Percentiles rank a stretch among this genome's conserved stretches.
phyloP scores from a whole-genome alignment of 2,113 vertebrate species.

The Leptosomus discolor region DNA sequence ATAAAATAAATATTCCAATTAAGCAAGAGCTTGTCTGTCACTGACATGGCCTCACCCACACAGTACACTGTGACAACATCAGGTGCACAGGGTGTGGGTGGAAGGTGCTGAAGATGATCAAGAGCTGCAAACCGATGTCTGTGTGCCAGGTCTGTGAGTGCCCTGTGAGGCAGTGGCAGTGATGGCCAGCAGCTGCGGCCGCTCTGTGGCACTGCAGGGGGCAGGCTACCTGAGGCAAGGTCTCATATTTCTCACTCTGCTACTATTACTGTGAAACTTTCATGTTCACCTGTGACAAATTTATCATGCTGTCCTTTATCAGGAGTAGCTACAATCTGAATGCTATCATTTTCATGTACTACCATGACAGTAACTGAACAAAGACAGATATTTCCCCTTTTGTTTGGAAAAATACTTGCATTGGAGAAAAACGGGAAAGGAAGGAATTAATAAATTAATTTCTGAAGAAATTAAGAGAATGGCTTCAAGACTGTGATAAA shows the following conservation, averaged over 20 bases:
- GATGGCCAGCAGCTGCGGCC: not conserved
- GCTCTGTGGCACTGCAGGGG: not conserved
- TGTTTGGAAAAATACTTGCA: not conserved
- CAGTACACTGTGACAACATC: not conserved
- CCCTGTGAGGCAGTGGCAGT: rapidly evolving
- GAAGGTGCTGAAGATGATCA: rapidly evolving
- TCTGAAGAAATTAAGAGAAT: not conserved
- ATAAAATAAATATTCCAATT: not conserved
- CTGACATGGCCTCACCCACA: not conserved
- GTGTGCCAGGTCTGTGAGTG: not conserved
- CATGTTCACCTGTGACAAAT: not conserved
- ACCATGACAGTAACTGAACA: not conserved
- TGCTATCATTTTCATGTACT: not conserved
- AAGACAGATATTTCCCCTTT: not conserved
- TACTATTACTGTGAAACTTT: not conserved
- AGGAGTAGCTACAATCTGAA: not conserved
- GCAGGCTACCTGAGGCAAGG: not conserved
- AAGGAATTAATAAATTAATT: no score
- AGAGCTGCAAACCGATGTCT: not conserved
- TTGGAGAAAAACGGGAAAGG: not conserved
- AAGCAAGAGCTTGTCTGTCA: not conserved
- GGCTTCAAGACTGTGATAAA: not conserved
- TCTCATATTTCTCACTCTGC: not conserved
- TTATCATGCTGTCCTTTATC: not conserved
- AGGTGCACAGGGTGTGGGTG: not conserved